A percentile compares a stretch with the other conserved stretches of the same genome.
Evolutionary conservation across 1,140 invertebrate genomes (phyloP).

Genomic region (Diorhabda carinulata): DNA sequence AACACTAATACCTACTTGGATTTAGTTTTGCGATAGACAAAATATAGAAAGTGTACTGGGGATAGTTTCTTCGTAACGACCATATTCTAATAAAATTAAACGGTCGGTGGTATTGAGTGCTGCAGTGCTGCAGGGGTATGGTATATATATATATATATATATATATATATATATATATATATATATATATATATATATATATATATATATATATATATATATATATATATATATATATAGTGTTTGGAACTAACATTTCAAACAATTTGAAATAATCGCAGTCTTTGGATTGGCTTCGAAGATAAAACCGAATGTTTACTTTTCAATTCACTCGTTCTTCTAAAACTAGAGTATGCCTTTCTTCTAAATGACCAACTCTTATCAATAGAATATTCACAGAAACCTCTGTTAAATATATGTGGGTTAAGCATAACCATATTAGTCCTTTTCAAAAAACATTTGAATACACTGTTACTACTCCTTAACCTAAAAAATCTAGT

Average conservation of each 20-base stretch:
- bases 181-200: too few relatives aligned
- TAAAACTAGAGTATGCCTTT: constrained; percentile 71
- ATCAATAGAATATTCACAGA: constrained; percentile 64
- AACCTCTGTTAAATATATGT: constrained; percentile 64
- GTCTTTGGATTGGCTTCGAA: too few relatives aligned
- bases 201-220: too few relatives aligned
- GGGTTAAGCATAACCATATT: too few relatives aligned
- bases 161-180: too few relatives aligned
- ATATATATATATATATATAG: constrained; percentile 73
- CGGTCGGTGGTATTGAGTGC: constrained; percentile 77
- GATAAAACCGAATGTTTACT: too few relatives aligned
- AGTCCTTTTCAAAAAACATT: too few relatives aligned
- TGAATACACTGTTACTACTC: too few relatives aligned
- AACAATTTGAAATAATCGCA: too few relatives aligned
- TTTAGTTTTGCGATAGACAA: constrained; percentile 68
- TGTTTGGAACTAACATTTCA: too few relatives aligned
- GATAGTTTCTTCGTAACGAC: constrained; percentile 82
- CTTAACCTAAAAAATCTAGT: too few relatives aligned
- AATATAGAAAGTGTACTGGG: constrained; percentile 56
- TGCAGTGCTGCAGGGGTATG: constrained; percentile 71
- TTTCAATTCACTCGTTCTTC: too few relatives aligned
- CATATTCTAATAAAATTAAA: constrained; percentile 70
- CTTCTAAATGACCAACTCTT: constrained; percentile 57
- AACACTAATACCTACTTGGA: constrained; percentile 64
- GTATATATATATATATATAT: constrained; percentile 57